Conservation (phyloP, 2,888 invertebrate genomes). For the Xanthorhoe designata region DNA sequence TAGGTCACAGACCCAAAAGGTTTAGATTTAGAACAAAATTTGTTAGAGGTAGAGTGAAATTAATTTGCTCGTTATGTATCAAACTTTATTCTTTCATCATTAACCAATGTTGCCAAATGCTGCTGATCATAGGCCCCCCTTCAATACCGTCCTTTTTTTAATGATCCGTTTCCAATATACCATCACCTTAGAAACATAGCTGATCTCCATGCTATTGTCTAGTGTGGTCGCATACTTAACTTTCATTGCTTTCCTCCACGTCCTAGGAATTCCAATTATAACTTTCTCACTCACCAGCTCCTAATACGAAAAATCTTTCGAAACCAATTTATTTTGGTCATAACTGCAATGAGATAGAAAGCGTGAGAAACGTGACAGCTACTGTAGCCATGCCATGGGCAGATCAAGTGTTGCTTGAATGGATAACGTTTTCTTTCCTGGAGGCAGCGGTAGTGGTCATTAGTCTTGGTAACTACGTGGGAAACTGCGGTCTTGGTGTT, state of each 20-base stretch:
- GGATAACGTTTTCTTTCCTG: constrained; percentile 30
- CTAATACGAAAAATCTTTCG: constrained; percentile 23
- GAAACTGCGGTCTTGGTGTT: constrained; percentile 12
- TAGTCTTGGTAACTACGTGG: constrained; percentile 14
- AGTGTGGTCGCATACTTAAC: constrained; percentile 1
- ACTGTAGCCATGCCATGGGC: constrained; percentile 6
- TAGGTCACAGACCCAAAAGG: too few relatives aligned
- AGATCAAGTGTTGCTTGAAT: constrained; percentile 22
- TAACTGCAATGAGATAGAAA: constrained; percentile 34
- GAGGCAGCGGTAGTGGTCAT: constrained; percentile 28
- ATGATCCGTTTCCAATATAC: background rate
- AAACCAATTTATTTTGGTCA: constrained; percentile 32
- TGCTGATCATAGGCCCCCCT: too few relatives aligned
- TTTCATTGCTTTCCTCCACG: constrained; percentile 19
- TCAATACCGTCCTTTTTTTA: background rate
- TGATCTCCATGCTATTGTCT: constrained; percentile 3
- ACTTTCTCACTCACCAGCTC: constrained; percentile 32
- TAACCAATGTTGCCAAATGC: too few relatives aligned
- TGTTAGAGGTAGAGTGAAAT: too few relatives aligned
- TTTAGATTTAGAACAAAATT: too few relatives aligned
- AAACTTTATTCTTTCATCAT: too few relatives aligned
- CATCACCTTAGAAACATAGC: background rate
- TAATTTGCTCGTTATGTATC: too few relatives aligned
- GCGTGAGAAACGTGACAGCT: constrained; percentile 37
- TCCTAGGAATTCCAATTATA: constrained; percentile 28